Base-by-base conservation (phyloP, 2,888 invertebrate genomes). In the Pollenia labialis region DNA sequence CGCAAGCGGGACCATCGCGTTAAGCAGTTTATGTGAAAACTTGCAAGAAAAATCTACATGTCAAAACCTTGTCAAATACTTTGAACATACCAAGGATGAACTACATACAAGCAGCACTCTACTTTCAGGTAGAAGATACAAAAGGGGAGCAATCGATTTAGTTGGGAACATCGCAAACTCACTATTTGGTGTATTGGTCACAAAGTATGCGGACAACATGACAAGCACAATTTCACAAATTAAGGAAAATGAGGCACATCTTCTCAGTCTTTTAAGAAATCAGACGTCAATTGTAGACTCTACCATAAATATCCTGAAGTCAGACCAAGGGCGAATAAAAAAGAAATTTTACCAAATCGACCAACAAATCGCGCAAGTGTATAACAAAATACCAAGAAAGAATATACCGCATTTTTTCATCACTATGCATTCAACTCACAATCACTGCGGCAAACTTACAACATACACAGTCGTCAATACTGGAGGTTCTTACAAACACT, bases 221-320 rank as follows among this genome's bases (percentile, higher is more conserved):
- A 46, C 79, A 69, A 16, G 44, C 18, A 77, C 66, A 52, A 77
- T 77, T 42, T 62, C 64, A 6, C 18, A 18, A 18, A 18, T 18
- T 18, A 18, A 18, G 18, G 18, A 18, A 58, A 58, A 58, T 58
- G 16, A 68, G 32, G 18, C 18, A 42, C 40, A 64, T 54, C 52
- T 52, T 54, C 9, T 54, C 52, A 23, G 16, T 44, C 8, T 56
- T 12, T 69, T 60, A 60, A 44, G 54, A 54, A 44, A 54, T 32
- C 56, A 56, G 10, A 69, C 58, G n/a, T 66, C 77, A 52, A 50
- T 68, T 52, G 42, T 77, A 52, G 66, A 77, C 32, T 74, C 72
- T 40, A 79, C 68, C 1, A 50, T 80, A 9, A 69, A 60, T 32
- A 71, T 69, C 56, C 6, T 71, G 11, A 62, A 60, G n/a, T 60